A percentile compares a stretch with the other conserved stretches of the same genome.
phyloP scores from a whole-genome alignment of 1,140 invertebrate species.

The Periplaneta americana region DNA sequence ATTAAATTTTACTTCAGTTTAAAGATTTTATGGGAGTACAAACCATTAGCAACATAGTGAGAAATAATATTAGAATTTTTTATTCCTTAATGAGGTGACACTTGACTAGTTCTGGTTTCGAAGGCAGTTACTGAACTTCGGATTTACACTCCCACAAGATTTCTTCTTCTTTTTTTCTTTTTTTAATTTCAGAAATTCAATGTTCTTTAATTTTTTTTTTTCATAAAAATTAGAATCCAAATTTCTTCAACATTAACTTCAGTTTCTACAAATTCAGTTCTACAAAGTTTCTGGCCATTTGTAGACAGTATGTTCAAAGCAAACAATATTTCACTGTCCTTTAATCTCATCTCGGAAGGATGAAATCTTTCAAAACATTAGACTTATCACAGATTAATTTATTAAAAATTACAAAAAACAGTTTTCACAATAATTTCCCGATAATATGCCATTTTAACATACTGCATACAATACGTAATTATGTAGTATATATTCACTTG shows the following conservation, averaged over 20 bases:
- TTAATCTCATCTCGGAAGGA: not conserved
- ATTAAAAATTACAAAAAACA: slow-evolving; percentile 4
- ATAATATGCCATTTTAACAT: not conserved
- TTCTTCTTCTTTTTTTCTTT: not conserved
- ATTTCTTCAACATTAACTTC: not conserved
- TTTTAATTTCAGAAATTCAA: not conserved
- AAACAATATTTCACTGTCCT: not conserved
- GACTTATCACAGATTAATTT: slow-evolving; percentile 9
- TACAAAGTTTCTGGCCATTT: not conserved
- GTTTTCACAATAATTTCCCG: not conserved
- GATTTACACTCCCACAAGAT: not conserved
- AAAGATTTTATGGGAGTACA: not conserved
- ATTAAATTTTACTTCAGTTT: not conserved
- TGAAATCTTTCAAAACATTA: not conserved
- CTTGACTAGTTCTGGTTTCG: not conserved
- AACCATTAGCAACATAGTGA: not conserved
- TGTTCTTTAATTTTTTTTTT: not conserved
- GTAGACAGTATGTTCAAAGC: not conserved
- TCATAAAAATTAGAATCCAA: not conserved
- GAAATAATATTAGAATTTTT: not conserved
- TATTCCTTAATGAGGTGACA: not conserved
- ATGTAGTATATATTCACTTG: not conserved
- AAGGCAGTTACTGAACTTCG: not conserved
- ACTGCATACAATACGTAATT: not conserved
- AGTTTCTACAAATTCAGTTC: too few species aligned